Evolutionary conservation across 2,797 vertebrate genomes (phyloP), one percentile per base, ranked within the genome.

Genomic region (Anolis apletophallus): DNA sequence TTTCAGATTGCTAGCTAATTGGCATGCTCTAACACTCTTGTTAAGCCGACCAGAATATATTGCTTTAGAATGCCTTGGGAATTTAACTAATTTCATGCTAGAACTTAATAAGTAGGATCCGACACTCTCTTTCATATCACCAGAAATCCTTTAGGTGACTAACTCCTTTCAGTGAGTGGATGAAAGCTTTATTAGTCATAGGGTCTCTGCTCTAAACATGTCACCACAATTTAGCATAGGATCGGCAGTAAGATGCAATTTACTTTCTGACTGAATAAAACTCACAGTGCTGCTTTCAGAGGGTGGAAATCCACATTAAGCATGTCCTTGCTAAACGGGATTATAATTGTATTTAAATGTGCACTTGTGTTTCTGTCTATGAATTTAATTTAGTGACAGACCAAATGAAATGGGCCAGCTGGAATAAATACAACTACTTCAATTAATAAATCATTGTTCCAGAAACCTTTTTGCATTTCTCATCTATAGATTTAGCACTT

Each of bases 71-170:
- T 89, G 89, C 92, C 93, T 93, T 89, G 94, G 93, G 95, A 96
- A 94, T 96, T 95, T 92, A 95, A 94, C 92, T 96, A 95, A 96
- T 96, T 96, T 96, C 94, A 95, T 95, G 95, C 94, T 96, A 95
- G 91, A 96, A 95, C 92, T 92, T 95, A 96, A 90, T 95, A 96
- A 96, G 94, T 91, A 94, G 92, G 88, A 95, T 95, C 95, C 86
- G 84, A 95, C 88, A 91, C 86, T 95, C 88, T 94, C 92, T 95
- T 94, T 95, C 95, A 95, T 95, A 96, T 95, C 93, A 93, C 94
- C 93, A 93, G 91, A 94, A 96, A 96, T 94, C 94, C 94, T 94
- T 95, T 94, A 96, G 92, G 89, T 92, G 92, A 91, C 93, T 94
- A 95, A 95, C 93, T 96, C 90, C 90, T 94, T 94, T 90, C 88